phyloP scores from a whole-genome alignment of 2,888 invertebrate species.

The Troides aeacus region DNA sequence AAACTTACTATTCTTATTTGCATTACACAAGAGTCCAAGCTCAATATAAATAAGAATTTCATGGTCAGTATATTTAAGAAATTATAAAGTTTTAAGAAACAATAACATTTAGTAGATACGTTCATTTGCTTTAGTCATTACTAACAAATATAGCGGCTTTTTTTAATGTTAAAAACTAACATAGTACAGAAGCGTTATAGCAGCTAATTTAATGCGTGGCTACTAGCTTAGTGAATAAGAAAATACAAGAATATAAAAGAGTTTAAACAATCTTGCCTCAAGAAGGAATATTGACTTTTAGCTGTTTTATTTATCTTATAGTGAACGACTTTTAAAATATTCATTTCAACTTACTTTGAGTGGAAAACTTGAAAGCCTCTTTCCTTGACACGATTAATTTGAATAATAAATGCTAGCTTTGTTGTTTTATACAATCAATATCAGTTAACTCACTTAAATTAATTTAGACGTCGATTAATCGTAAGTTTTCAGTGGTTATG shows the following conservation, averaged over 20 bases:
- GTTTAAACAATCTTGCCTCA: background rate
- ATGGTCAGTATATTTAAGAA: background rate
- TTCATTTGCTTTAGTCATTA: background rate
- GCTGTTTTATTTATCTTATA: background rate
- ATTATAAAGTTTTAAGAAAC: background rate
- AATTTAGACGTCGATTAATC: too few relatives aligned
- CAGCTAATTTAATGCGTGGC: too few relatives aligned
- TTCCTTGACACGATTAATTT: background rate
- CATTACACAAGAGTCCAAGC: background rate
- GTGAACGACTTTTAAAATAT: background rate
- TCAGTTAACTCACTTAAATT: too few relatives aligned
- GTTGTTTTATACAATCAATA: too few relatives aligned
- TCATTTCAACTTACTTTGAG: slow-evolving; percentile 2
- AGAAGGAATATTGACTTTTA: background rate
- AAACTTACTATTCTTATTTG: background rate
- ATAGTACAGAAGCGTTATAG: too few relatives aligned
- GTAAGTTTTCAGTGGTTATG: too few relatives aligned
- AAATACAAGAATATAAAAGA: too few relatives aligned
- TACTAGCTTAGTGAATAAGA: too few relatives aligned
- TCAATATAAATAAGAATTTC: background rate
- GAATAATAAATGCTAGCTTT: background rate
- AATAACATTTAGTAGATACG: too few relatives aligned
- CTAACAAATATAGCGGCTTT: background rate
- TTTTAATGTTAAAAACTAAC: background rate
- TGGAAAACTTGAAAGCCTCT: slow-evolving; percentile 7